phyloP scores from a whole-genome alignment of 2,113 vertebrate genomes.

The Tupaia tana region DNA sequence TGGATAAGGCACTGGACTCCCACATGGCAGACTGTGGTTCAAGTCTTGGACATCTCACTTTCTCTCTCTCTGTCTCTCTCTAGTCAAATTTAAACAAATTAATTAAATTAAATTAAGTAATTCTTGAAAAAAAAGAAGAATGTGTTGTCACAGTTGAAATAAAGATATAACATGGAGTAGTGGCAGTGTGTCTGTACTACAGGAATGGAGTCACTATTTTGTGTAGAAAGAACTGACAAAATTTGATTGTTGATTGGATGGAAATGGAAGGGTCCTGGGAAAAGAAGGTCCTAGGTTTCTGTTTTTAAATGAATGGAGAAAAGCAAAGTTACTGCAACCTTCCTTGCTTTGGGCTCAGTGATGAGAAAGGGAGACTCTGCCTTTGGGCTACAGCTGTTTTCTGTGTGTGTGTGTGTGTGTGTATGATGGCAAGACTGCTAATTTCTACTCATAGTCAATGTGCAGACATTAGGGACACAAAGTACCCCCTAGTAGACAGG shows the following conservation, averaged over 20 bases:
- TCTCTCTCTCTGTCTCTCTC: no score
- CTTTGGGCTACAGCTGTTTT: not conserved
- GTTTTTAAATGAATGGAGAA: not conserved
- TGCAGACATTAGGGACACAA: not conserved
- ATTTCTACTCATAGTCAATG: not conserved
- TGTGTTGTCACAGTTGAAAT: not conserved
- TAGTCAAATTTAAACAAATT: no score
- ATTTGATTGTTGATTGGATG: not conserved
- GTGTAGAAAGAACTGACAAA: not conserved
- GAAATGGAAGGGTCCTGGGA: not conserved
- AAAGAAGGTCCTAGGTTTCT: not conserved
- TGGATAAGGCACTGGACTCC: no score
- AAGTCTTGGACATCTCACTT: no score
- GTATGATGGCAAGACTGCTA: not conserved
- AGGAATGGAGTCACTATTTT: not conserved
- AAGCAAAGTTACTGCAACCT: not conserved
- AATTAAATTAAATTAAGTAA: no score
- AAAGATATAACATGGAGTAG: not conserved
- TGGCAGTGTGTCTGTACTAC: not conserved
- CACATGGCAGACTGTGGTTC: no score
- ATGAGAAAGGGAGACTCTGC: not conserved
- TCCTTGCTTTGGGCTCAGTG: not conserved
- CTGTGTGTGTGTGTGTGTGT: not conserved
- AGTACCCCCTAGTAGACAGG: not conserved
- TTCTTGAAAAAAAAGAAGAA: not conserved